These are phyloP conservation scores for Dasysyrphus albostriatus DNA, from an alignment of 2,888 invertebrate species.

Conservation along the genomic window DNA sequence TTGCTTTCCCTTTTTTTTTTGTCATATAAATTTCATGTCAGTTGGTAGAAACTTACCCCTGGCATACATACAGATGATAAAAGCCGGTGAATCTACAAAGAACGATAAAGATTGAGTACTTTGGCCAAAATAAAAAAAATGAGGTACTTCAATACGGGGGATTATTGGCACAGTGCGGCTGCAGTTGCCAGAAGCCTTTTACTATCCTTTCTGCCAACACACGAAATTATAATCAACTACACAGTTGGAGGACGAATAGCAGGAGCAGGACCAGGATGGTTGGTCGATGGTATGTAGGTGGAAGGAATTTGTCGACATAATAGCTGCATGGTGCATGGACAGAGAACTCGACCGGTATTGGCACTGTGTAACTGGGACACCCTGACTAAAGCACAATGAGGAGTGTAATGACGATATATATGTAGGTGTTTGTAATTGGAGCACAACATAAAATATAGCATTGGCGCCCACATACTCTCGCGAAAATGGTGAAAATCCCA, in stretches of 20 bases:
- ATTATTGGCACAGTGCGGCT: conserved; percentile 61
- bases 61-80: conserved; percentile 51
- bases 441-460: background rate
- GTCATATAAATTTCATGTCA: conserved; percentile 58
- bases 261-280: background rate
- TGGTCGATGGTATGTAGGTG: background rate
- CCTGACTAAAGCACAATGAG: conserved; percentile 26
- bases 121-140: background rate
- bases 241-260: conserved; percentile 37
- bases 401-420: conserved; percentile 45
- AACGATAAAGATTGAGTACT: conserved; percentile 55
- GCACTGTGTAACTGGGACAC: background rate
- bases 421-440: background rate
- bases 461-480: conserved; percentile 43
- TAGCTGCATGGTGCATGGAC: background rate
- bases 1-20: conserved; percentile 13
- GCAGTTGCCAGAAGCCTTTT: conserved; percentile 52
- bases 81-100: conserved; percentile 38
- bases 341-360: background rate
- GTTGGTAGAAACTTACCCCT: conserved; percentile 32
- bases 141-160: conserved; percentile 48
- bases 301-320: conserved; percentile 23
- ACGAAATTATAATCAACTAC: conserved; percentile 64
- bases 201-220: conserved; percentile 54
- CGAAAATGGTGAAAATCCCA: conserved; percentile 51